phyloP scores from a whole-genome alignment of 2,888 invertebrate genomes.

The Polydesmus complanatus region DNA sequence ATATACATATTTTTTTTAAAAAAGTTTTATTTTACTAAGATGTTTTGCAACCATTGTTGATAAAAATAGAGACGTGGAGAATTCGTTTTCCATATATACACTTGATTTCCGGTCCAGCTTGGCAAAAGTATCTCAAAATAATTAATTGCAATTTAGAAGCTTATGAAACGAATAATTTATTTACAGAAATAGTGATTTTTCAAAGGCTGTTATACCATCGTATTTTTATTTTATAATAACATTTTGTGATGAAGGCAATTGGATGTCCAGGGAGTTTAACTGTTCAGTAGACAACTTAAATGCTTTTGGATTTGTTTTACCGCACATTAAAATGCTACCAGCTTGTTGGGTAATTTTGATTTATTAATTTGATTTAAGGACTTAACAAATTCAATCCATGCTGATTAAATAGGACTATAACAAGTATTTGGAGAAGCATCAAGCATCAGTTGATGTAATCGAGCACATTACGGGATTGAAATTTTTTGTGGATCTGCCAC shows the following conservation, averaged over 20 bases:
- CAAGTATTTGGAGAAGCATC: not conserved
- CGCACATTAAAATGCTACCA: not conserved
- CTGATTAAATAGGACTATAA: not conserved
- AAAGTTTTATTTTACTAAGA: not conserved
- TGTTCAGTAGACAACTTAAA: not conserved
- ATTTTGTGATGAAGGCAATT: not conserved
- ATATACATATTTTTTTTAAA: not conserved
- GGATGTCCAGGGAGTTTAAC: not conserved
- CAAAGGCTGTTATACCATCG: not conserved
- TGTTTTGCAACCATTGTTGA: not conserved
- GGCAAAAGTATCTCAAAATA: not conserved
- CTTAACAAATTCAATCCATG: not conserved
- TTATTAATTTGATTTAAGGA: not conserved
- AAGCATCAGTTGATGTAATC: not conserved
- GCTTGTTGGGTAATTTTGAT: not conserved
- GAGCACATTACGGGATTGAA: not conserved
- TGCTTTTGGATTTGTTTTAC: not conserved
- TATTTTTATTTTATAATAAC: not conserved
- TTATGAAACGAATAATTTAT: not conserved
- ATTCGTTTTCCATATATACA: not conserved
- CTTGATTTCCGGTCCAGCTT: not conserved
- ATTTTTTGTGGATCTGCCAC: not conserved
- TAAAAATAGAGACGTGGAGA: not conserved
- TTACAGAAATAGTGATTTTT: not conserved
- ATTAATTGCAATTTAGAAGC: not conserved